A percentile compares a stretch with the other conserved stretches of the same genome.
Conservation (phyloP, 64 coral and sea anemone species). For the Montipora foliosa region DNA sequence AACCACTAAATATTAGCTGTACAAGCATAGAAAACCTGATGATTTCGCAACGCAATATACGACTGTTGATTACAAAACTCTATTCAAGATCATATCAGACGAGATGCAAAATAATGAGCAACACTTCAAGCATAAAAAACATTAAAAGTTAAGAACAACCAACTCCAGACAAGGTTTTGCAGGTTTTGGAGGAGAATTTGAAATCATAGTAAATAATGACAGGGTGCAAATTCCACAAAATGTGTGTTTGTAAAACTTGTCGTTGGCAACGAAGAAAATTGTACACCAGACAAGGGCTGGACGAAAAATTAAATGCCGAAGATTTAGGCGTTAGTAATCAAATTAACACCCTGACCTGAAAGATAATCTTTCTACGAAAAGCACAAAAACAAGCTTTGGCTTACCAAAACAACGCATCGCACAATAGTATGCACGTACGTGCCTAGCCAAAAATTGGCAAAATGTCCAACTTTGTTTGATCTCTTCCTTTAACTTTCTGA, state of each 20-base stretch:
- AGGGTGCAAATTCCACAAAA: neutral
- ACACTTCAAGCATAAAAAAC: neutral
- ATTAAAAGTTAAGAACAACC: too few species aligned
- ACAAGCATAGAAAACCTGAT: neutral
- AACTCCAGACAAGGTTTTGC: too few species aligned
- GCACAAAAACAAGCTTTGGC: neutral
- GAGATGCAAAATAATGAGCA: neutral
- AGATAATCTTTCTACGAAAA: neutral
- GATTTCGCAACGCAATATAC: neutral
- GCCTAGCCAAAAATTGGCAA: neutral
- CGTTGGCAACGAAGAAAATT: too few species aligned
- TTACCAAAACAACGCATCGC: conserved; percentile 29
- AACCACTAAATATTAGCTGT: neutral
- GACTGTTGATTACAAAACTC: conserved; percentile 28
- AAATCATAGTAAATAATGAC: too few species aligned
- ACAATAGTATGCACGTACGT: neutral
- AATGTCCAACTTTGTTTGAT: conserved; percentile 21
- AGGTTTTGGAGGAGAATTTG: too few species aligned
- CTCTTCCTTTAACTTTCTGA: neutral
- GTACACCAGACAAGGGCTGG: too few species aligned
- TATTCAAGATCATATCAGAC: neutral
- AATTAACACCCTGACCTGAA: neutral
- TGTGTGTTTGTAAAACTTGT: too few species aligned
- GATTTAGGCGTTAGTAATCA: neutral
- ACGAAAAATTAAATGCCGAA: neutral